phyloP scores from a whole-genome alignment of 2,113 vertebrate species.

The Neotoma lepida region DNA sequence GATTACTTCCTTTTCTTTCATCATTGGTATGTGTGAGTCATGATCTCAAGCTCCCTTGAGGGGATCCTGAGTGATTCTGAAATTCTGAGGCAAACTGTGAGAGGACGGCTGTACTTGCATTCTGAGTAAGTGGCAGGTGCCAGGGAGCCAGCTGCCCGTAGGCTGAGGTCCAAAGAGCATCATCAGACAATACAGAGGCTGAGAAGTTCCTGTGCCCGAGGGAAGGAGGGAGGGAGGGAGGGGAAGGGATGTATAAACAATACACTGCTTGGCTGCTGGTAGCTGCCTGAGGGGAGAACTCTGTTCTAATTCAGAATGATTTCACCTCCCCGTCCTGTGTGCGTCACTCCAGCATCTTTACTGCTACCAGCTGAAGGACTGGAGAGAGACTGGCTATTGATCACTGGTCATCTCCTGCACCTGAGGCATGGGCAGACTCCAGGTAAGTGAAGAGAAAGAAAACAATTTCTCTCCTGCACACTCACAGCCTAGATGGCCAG shows the following conservation, averaged over 20 bases:
- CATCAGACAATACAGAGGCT: background rate
- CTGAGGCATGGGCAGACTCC: background rate
- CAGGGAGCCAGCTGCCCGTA: background rate
- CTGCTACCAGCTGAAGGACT: background rate
- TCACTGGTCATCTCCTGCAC: background rate
- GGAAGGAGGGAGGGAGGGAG: too few species aligned
- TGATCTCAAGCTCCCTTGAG: background rate
- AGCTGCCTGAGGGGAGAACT: background rate
- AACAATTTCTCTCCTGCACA: background rate
- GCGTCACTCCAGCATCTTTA: background rate
- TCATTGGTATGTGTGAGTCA: background rate
- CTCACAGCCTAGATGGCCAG: background rate
- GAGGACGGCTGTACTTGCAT: background rate
- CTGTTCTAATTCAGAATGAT: background rate
- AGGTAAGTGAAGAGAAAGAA: background rate
- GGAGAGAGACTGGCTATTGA: background rate
- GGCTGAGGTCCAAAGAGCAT: background rate
- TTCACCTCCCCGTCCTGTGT: background rate
- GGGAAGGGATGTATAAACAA: background rate
- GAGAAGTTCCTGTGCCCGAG: background rate
- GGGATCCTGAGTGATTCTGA: background rate
- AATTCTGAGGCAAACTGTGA: background rate
- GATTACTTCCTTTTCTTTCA: background rate
- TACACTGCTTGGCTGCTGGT: background rate
- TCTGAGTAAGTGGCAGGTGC: slow-evolving; percentile 30